These are phyloP conservation scores for Odobenus rosmarus DNA, from an alignment of 2,113 vertebrate genomes.

Conservation along the genomic window DNA sequence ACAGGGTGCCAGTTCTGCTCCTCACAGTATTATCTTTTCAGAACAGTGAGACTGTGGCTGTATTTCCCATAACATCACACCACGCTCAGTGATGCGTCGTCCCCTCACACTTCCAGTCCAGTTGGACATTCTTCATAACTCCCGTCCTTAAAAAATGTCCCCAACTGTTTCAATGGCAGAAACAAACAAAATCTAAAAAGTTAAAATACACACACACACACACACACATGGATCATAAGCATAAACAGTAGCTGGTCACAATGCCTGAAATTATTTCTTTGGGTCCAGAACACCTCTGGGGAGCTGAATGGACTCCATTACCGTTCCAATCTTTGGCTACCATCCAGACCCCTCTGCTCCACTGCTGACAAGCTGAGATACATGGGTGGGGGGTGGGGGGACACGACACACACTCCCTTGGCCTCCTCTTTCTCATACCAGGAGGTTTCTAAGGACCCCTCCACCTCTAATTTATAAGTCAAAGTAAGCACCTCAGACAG, in stretches of 20 bases:
- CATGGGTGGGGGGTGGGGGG: rapidly evolving
- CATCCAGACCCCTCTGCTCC: neutral
- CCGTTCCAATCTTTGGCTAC: neutral
- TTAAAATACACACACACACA: neutral
- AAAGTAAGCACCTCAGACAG: neutral
- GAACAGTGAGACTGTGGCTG: neutral
- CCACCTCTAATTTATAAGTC: neutral
- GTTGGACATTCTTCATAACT: neutral
- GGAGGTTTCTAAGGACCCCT: neutral
- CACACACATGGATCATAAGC: neutral
- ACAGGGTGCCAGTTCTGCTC: neutral
- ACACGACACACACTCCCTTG: too few relatives aligned
- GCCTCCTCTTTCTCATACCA: neutral
- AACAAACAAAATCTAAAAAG: neutral
- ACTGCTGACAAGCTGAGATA: neutral
- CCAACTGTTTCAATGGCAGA: neutral
- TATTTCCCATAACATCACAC: neutral
- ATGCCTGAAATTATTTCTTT: neutral
- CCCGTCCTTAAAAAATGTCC: neutral
- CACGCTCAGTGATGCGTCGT: neutral
- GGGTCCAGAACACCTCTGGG: neutral
- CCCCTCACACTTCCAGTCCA: neutral
- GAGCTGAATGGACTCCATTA: neutral
- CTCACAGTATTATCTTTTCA: neutral
- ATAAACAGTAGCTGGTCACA: neutral